Evolutionary conservation across 37 sponge, comb jelly and placozoan species (phyloP), one percentile per base, ranked within the genome.

Genomic region (Chondrosia reniformis): DNA sequence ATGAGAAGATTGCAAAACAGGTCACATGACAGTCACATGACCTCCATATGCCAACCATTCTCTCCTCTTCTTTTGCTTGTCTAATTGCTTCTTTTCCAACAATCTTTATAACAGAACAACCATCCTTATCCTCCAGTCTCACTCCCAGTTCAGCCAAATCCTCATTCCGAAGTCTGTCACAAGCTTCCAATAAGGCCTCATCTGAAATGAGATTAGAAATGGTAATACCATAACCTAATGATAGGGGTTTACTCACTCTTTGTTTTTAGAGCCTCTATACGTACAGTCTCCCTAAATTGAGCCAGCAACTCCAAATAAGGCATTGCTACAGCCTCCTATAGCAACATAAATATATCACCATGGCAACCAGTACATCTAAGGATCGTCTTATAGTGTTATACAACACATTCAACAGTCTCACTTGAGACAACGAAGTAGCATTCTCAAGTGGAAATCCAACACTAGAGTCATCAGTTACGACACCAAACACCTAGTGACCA

Each of bases 41-140:
- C n/a, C n/a, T n/a, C n/a, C n/a, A 38, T 17, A 9, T 40, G 58
- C 78, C 66, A 17, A 89, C 87, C 82, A 80, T 56, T 32, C 42
- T 46, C 72, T 69, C 67, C 46, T 56, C 59, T 37, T 86, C 89
- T 44, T 62, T 75, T 57, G 93, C 96, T 64, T 31, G 41, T 67
- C 81, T 8, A 19, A 93, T 65, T 6, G 78, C 86, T 61, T 92
- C 96, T 54, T 57, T 86, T 9, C 88, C 85, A 28, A 93, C 91
- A 28, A 92, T 49, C 82, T 96, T 96, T 25, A 96, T 80, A 0
- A 87, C 85, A 54, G 83, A 77, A 8, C 46, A 45, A 8, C 67
- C 89, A 33, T 91, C 93, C 71, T 83, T 88, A 61, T 97, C 99
- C 78, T 97, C 99, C 77, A 97, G 67, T 4, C 87, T 38, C 40